phyloP scores from a whole-genome alignment of 2,113 vertebrate genomes.

The Antennarius striatus region DNA sequence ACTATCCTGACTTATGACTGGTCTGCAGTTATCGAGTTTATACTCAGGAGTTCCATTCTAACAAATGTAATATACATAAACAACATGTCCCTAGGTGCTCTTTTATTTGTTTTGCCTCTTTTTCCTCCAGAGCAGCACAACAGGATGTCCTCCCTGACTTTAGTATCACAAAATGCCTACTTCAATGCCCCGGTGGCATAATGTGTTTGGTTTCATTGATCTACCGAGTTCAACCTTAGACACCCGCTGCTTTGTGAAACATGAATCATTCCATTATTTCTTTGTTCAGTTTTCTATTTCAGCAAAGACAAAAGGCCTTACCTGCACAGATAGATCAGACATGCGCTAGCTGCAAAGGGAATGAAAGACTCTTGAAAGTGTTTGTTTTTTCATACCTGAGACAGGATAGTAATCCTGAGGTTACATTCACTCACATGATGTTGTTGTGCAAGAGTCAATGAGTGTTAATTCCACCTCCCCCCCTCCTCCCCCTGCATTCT shows the following conservation, averaged over 20 bases:
- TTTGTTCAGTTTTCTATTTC: no score
- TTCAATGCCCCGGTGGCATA: no score
- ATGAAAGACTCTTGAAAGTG: no score
- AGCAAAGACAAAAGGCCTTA: no score
- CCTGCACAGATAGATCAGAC: no score
- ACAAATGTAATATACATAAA: slow-evolving; percentile 12
- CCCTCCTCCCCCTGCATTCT: neutral
- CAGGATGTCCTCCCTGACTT: neutral
- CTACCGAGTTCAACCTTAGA: no score
- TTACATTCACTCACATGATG: neutral
- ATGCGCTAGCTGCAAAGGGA: no score
- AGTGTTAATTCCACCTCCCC: neutral
- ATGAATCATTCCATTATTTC: no score
- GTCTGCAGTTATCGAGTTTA: neutral
- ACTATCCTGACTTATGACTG: neutral
- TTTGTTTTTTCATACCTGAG: slow-evolving; percentile 13
- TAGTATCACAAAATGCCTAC: no score
- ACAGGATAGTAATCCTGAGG: neutral
- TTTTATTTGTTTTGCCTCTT: slow-evolving; percentile 16
- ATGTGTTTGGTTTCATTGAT: no score
- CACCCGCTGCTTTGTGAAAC: no score
- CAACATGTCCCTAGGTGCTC: slow-evolving; percentile 11
- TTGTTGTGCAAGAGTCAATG: neutral
- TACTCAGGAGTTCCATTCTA: neutral
- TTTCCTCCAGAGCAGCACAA: neutral